Base-by-base conservation (phyloP, 2,113 vertebrate genomes). In the Epinephelus cyanopodus region DNA sequence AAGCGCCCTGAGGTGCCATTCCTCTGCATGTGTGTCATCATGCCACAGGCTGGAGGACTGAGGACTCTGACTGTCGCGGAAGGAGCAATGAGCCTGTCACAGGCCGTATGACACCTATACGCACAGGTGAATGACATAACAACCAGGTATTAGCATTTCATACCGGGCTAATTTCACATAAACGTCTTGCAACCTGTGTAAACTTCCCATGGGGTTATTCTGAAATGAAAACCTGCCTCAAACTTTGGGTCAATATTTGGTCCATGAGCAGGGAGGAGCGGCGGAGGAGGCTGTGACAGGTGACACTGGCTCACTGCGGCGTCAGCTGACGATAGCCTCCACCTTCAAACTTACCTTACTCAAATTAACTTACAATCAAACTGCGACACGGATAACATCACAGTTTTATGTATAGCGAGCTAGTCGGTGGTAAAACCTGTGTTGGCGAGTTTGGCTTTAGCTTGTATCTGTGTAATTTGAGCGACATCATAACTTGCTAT, bases 201-300 rank as follows among this genome's bases (percentile, higher is more conserved):
- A 37, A 61, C 47, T 4, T 27, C 1, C 10, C 21, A 1, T 15
- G 17, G 11, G 18, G 17, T 53, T 13, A 10, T 1, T 9, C 9
- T 25, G 0, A 39, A 14, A 15, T 1, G 0, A 29, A 54, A 62
- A 64, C 10, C 25, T 71, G 3, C 21, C 7, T 60, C 13, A 15
- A 60, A 81, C 68, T 52, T 48, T 6, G 29, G 23, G 25, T 81
- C 62, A 29, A 47, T 69, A 54, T 48, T 70, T 25, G 39, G 19
- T 47, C 23, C 50, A 37, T 2, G 54, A 58, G 21, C 18, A 23
- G 37, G 3, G 11, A 62, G 39, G 21, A 18, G 37, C 15, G n/a
- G 58, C 39, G 69, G 70, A 29, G 37, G 86, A 37, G 18, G 52
- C 60, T 39, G 79, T 79, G 89, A 90, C 91, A 92, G 90, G 90